Evolutionary conservation across 2,113 vertebrate genomes (phyloP), one percentile per base, ranked within the genome.

Genomic region (Philantomba maxwellii): DNA sequence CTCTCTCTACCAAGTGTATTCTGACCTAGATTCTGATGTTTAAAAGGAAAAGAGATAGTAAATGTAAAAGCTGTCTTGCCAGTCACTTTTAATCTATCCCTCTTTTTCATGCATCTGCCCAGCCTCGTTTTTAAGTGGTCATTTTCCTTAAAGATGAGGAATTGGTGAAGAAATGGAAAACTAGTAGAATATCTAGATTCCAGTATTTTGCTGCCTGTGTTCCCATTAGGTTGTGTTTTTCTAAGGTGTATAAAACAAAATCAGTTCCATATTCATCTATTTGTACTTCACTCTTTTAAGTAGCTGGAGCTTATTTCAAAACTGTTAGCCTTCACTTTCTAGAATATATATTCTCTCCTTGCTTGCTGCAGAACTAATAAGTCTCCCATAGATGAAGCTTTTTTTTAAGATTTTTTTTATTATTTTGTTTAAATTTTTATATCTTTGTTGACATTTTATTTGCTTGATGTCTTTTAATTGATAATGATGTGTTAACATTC

Each of bases 261-360:
- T 60, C 28, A 47, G 4, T 81, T 89, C 9, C 10, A 26, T n/a
- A 4, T 62, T 97, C 21, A 36, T 49, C 16, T 62, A 0, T 45
- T 55, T 84, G 9, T 78, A 26, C n/a, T 80, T 94, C 14, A 60
- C 30, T 66, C 53, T 94, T 90, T 89, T 81, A 80, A 89, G 78
- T 94, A 94, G 10, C 51, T 92, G 51, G 15, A 53, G 58, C 86
- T 88, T 89, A 80, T 96, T 95, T 95, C 23, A 95, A 94, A 89
- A 96, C n/a, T 3, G 36, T 62, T 62, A 86, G 53, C 53, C 26
- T 86, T 92, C 45, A 75, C 62, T 89, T 92, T 81, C 21, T 89
- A 57, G 36, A 17, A 81, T 73, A 62, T 92, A 64, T 81, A 33
- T 95, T 87, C 43, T 93, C 36, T 85, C 39, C 78, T 85, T 77